Evolutionary conservation across 2,888 invertebrate genomes (phyloP), one percentile per base, ranked within the genome.

Genomic region (Cremastobaeus sp.): DNA sequence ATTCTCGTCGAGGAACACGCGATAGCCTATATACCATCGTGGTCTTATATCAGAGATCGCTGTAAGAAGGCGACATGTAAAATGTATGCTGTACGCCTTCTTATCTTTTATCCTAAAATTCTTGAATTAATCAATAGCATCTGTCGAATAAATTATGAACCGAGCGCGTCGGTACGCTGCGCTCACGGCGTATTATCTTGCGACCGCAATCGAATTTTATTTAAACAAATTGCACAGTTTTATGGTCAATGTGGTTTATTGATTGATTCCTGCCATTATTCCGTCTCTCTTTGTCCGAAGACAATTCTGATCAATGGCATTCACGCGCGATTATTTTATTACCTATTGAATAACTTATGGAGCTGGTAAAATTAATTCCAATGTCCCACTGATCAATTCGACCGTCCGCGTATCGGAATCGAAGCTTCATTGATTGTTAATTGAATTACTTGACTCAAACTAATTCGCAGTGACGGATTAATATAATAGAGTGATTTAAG

Each of bases 1-100:
- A 65, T 72, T 72, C 52, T 9, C 45, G 37, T 45, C 54, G 59
- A 41, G 52, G 64, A 64, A 65, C 71, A 71, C 71, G 71, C 71
- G 64, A 71, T 71, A 71, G 48, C 43, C 45, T 52, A 54, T 59
- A 65, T 54, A 60, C 45, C 25, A 41, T 52, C 72, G 25, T 54
- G 45, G 57, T 35, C 34, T 72, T 72, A 59, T 60, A 72, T 65
- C 72, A 41, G 41, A 37, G 62, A 62, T 70, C 48, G 62, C 37
- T 57, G 47, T 11, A 59, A 37, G 45, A 72, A 59, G 65, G 72
- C 65, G 65, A 72, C 65, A 72, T 65, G 65, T 64, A 72, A 59
- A 72, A 72, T 72, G 65, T 72, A 65, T 65, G 59, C 65, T 64
- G 43, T 57, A 8, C 45, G 59, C 59, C 32, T 71, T 71, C 65